These are phyloP conservation scores for Neoseiulus cucumeris DNA, from an alignment of 1,140 invertebrate genomes.

Conservation along the genomic window DNA sequence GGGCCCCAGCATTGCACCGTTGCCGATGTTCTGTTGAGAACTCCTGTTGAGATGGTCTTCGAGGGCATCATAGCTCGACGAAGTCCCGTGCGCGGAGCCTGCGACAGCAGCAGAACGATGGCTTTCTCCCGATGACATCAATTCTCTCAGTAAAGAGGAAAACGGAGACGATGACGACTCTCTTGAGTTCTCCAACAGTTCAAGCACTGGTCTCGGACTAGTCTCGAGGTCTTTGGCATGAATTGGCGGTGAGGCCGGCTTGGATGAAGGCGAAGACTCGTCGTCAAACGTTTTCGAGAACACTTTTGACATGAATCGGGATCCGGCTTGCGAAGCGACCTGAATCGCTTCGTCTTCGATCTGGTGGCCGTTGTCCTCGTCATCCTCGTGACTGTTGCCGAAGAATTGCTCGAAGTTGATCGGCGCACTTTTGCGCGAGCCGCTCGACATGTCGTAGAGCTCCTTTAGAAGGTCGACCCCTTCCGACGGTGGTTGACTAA, in stretches of 20 bases:
- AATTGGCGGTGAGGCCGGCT: neutral
- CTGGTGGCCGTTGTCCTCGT: neutral
- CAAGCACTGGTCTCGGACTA: neutral
- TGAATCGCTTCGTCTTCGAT: neutral
- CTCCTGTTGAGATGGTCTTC: neutral
- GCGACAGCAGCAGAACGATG: neutral
- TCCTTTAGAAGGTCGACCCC: neutral
- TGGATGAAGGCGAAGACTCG: neutral
- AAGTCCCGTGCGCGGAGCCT: neutral
- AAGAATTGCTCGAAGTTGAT: neutral
- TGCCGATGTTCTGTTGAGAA: neutral
- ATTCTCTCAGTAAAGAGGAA: neutral
- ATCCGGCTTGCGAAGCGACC: neutral
- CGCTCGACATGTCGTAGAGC: neutral
- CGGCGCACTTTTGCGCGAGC: neutral
- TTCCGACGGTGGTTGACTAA: neutral
- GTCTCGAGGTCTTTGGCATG: neutral
- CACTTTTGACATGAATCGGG: conserved; percentile 1
- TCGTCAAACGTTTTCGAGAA: neutral
- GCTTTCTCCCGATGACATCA: neutral
- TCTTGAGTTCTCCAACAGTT: neutral
- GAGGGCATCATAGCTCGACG: neutral
- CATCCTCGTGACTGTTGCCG: neutral
- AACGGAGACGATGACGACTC: neutral
- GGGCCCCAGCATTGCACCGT: neutral